Evolutionary conservation across 2,888 invertebrate genomes (phyloP).

Genomic region (Brenthis daphne): DNA sequence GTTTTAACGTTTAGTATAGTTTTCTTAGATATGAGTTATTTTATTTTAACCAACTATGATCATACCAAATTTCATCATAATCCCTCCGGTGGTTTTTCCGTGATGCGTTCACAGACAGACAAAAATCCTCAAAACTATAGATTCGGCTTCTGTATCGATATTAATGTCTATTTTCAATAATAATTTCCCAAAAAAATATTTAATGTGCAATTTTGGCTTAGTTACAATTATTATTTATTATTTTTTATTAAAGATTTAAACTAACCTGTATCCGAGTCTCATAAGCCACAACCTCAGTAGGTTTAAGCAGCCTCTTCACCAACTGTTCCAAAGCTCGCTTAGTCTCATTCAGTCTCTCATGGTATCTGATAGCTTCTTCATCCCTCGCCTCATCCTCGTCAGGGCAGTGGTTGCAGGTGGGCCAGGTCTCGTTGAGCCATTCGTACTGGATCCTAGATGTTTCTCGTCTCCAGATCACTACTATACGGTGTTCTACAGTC

Average conservation of each 20-base stretch:
- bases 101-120: not conserved
- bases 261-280: constrained; percentile 89
- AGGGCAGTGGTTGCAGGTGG: constrained; percentile 76
- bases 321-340: constrained; percentile 87
- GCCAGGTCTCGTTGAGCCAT: constrained; percentile 91
- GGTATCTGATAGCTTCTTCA: constrained; percentile 64
- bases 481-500: constrained; percentile 87
- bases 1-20: too few relatives aligned
- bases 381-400: constrained; percentile 50
- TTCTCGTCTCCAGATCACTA: constrained; percentile 95
- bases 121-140: too few relatives aligned
- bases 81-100: too few relatives aligned
- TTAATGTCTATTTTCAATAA: not conserved
- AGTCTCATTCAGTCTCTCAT: constrained; percentile 85
- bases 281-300: constrained; percentile 88
- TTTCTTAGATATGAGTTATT: too few relatives aligned
- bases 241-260: not conserved
- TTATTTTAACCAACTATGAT: too few relatives aligned
- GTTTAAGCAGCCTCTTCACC: constrained; percentile 86
- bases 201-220: too few relatives aligned
- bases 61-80: too few relatives aligned
- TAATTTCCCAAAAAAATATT: too few relatives aligned
- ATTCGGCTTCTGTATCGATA: too few relatives aligned
- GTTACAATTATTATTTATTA: too few relatives aligned
- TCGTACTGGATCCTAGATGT: constrained; percentile 94